Conservation (phyloP, 2,113 vertebrate genomes). For the Motacilla alba region DNA sequence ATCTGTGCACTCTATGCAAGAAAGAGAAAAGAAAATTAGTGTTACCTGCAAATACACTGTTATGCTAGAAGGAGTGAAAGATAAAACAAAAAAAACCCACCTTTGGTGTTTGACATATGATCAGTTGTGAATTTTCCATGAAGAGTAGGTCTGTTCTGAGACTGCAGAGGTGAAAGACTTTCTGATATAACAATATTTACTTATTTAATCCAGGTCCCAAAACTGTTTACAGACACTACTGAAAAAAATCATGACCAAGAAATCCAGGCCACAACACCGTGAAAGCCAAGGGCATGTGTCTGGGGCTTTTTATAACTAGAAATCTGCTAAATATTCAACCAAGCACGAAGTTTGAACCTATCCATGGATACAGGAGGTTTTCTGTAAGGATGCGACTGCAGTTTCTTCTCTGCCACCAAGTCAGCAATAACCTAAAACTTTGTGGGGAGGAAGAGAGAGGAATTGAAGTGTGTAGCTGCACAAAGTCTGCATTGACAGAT, state of each 20-base stretch:
- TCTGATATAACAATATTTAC: background rate
- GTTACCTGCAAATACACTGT: background rate
- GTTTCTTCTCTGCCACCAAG: background rate
- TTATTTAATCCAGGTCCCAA: background rate
- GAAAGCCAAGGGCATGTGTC: background rate
- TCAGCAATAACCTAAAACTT: background rate
- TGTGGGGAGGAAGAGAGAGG: background rate
- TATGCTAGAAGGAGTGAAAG: background rate
- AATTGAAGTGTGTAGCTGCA: background rate
- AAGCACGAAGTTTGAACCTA: background rate
- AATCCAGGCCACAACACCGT: background rate
- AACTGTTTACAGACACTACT: background rate
- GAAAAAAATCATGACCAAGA: background rate
- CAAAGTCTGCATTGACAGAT: background rate
- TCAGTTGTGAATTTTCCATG: background rate
- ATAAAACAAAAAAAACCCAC: rapidly evolving
- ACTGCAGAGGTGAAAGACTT: background rate
- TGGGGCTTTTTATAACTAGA: background rate
- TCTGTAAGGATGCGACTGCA: background rate
- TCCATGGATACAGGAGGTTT: rapidly evolving
- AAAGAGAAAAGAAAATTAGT: background rate
- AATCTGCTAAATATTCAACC: background rate
- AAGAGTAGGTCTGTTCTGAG: background rate
- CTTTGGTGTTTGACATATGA: background rate
- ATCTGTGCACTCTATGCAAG: background rate